A percentile compares a stretch with the other conserved stretches of the same genome.
Evolutionary conservation across 2,113 vertebrate species (phyloP).

Genomic region (Chiloscyllium plagiosum): DNA sequence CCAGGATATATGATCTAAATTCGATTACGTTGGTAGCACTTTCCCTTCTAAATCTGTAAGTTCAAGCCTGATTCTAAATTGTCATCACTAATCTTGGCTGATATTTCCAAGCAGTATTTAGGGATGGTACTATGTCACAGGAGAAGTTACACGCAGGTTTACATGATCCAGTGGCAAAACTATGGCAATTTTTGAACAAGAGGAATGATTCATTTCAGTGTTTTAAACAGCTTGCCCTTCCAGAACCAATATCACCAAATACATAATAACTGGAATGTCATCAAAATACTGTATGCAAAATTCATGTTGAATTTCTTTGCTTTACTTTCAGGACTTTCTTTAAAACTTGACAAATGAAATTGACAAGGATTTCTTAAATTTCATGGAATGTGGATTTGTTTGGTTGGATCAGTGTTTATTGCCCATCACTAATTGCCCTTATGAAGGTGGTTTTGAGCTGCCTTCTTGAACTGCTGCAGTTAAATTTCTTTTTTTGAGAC

Average conservation of each 20-base stretch:
- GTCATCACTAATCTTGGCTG: not conserved
- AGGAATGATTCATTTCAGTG: not conserved
- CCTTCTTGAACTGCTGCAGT: no score
- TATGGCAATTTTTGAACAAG: not conserved
- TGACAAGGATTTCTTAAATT: no score
- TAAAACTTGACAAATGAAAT: not conserved
- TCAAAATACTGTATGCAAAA: not conserved
- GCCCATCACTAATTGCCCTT: no score
- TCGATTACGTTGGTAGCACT: not conserved
- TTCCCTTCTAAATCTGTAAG: not conserved
- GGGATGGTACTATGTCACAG: not conserved
- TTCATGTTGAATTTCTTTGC: not conserved
- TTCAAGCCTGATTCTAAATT: not conserved
- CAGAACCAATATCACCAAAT: not conserved
- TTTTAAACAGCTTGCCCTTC: not conserved
- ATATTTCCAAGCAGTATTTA: not conserved
- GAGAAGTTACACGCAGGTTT: not conserved
- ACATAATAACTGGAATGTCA: not conserved
- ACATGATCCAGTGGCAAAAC: not conserved
- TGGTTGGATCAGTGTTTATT: no score
- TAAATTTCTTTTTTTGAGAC: no score
- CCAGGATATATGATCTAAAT: not conserved
- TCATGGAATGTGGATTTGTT: no score
- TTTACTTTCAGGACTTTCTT: not conserved
- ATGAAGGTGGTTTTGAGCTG: no score